Conservation (phyloP, 1,140 invertebrate species). For the Drosophila melanogaster region Release_6_plus_ISO1_MT NT_037436.4:22176001-22176500, state of each 20-base stretch:
- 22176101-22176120: no score
- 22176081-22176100: no score
- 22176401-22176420: slow-evolving; percentile 47
- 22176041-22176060: no score
- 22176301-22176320: slow-evolving; percentile 26
- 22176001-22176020: background rate
- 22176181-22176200: background rate
- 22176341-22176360: slow-evolving; percentile 32
- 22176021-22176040: slow-evolving; percentile 35
- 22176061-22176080: no score
- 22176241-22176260: background rate
- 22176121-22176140: no score
- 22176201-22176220: background rate
- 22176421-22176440: slow-evolving; percentile 33
- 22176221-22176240: background rate
- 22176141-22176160: no score
- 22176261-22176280: background rate
- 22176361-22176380: slow-evolving; percentile 33
- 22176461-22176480: slow-evolving; percentile 33
- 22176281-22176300: slow-evolving; percentile 4
- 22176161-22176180: no score
- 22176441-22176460: slow-evolving; percentile 17
- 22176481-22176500: slow-evolving; percentile 24
- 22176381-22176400: slow-evolving; percentile 39
- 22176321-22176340: slow-evolving; percentile 6